These are phyloP conservation scores for Alces alces DNA, from an alignment of 2,113 vertebrate species.

Conservation along the genomic window DNA sequence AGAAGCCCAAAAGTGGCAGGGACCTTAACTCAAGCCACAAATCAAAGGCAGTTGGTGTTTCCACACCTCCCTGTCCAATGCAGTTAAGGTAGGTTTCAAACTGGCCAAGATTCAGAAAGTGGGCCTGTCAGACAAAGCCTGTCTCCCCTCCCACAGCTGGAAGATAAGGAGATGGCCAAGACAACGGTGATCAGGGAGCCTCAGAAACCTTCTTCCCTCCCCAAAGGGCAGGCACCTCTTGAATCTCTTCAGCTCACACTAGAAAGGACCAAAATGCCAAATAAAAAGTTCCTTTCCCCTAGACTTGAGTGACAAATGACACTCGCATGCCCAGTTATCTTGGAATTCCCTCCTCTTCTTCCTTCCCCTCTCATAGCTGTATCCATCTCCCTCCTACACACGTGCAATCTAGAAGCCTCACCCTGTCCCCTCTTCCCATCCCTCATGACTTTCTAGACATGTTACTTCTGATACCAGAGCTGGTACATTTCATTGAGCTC, in stretches of 20 bases:
- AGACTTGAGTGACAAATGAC: background rate
- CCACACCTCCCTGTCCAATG: no score
- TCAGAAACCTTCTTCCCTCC: background rate
- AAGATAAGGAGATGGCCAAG: background rate
- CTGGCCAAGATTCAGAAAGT: background rate
- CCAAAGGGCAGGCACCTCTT: background rate
- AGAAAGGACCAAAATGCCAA: background rate
- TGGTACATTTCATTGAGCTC: background rate
- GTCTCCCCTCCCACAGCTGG: background rate
- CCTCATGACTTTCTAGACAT: background rate
- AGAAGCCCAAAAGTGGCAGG: background rate
- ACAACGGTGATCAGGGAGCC: background rate
- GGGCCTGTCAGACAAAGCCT: background rate
- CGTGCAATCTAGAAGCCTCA: background rate
- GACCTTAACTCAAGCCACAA: background rate
- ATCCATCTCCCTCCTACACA: background rate
- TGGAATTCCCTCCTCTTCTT: background rate
- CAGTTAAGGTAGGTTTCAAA: background rate
- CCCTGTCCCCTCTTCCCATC: background rate
- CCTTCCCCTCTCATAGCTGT: background rate
- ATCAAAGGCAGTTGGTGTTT: background rate
- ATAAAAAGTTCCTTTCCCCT: background rate
- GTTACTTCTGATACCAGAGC: background rate
- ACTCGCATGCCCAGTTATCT: background rate
- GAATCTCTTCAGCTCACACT: background rate